Evolutionary conservation across 2,888 invertebrate species (phyloP).

Genomic region (Arge pagana): DNA sequence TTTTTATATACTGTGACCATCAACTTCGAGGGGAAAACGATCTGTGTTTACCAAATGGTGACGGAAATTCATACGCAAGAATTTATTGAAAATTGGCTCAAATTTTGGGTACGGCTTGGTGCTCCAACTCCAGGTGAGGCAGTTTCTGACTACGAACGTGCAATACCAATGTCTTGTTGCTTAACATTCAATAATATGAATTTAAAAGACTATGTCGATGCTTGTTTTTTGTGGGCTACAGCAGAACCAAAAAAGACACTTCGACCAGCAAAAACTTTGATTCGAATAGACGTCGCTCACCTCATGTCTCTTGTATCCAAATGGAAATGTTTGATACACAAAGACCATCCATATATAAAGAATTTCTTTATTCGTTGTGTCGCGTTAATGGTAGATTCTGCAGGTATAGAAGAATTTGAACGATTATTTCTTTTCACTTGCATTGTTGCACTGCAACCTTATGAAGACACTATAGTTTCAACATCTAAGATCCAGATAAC

Average conservation of each 20-base stretch:
- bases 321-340: conserved; percentile 21
- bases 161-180: conserved; percentile 16
- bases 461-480: conserved; percentile 11
- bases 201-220: conserved; percentile 20
- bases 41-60: conserved; percentile 21
- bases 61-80: conserved; percentile 24
- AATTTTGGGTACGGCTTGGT: conserved; percentile 12
- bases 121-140: conserved; percentile 18
- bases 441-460: conserved; percentile 21
- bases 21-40: conserved; percentile 11
- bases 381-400: conserved; percentile 19
- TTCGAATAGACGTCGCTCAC: conserved; percentile 28
- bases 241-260: conserved; percentile 4
- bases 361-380: conserved; percentile 20
- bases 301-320: conserved; percentile 23
- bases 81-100: conserved; percentile 22
- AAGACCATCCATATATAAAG: conserved; percentile 22
- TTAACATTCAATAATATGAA: conserved; percentile 21
- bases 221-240: conserved; percentile 20
- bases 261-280: conserved; percentile 22
- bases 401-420: conserved; percentile 24
- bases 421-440: conserved; percentile 24
- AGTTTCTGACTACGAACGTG: conserved; percentile 19
- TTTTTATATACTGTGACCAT: conserved; percentile 26
- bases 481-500: background rate